These are phyloP conservation scores for Silurus glanis DNA, from an alignment of 2,113 vertebrate species.

Conservation along the genomic window DNA sequence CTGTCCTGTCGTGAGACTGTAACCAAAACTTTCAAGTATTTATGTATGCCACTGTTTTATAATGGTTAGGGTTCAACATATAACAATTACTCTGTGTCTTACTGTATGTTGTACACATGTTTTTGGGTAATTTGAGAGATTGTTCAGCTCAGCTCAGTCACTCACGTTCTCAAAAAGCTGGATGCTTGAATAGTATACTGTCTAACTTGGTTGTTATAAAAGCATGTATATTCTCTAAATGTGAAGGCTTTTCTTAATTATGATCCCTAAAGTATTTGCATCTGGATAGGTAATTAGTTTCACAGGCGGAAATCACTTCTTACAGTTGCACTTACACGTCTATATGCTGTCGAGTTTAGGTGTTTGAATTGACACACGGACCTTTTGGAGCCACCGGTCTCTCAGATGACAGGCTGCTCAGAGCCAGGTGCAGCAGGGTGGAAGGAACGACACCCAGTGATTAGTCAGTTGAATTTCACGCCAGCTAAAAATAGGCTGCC, in stretches of 20 bases:
- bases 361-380: conserved; percentile 45
- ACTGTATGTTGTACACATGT: background rate
- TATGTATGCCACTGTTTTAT: background rate
- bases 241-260: background rate
- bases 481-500: conserved; percentile 10
- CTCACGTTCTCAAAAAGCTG: background rate
- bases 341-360: conserved; percentile 35
- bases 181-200: background rate
- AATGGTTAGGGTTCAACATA: background rate
- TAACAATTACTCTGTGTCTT: background rate
- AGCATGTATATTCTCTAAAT: too few relatives aligned
- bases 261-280: background rate
- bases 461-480: conserved; percentile 48
- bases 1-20: background rate
- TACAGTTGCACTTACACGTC: conserved; percentile 39
- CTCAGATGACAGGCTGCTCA: conserved; percentile 38
- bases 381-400: conserved; percentile 33
- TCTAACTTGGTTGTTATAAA: too few relatives aligned
- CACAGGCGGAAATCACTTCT: conserved; percentile 31
- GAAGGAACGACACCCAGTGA: conserved; percentile 25
- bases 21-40: background rate
- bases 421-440: conserved; percentile 47
- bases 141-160: background rate
- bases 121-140: background rate
- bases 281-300: conserved; percentile 29